A percentile compares a stretch with the other conserved stretches of the same genome.
Conservation (phyloP, 2,113 vertebrate species). For the Hemichromis elongatus region DNA sequence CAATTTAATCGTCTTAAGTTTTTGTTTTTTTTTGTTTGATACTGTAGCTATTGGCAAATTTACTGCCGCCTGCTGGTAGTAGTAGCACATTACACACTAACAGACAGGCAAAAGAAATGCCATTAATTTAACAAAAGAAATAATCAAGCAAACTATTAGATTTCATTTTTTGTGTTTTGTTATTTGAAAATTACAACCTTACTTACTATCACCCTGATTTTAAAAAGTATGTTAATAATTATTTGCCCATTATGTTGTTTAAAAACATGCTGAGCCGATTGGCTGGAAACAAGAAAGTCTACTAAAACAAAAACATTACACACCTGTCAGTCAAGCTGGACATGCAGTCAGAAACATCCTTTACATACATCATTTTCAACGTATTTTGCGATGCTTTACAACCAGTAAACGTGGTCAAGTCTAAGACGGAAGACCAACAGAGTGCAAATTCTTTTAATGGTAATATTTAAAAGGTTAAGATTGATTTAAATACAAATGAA, state of each 20-base stretch:
- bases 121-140: not conserved
- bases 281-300: not conserved
- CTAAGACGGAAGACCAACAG: not conserved
- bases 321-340: not conserved
- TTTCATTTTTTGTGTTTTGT: not conserved
- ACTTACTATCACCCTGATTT: no score
- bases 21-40: not conserved
- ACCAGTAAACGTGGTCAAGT: not conserved
- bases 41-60: not conserved
- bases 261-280: not conserved
- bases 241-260: no score
- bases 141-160: not conserved
- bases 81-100: not conserved
- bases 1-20: not conserved
- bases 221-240: no score
- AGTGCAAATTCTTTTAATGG: not conserved
- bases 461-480: not conserved
- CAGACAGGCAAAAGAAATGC: not conserved
- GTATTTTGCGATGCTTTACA: not conserved
- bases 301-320: not conserved
- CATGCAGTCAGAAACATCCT: not conserved
- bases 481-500: not conserved
- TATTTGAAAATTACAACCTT: not conserved
- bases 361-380: not conserved
- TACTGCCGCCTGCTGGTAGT: not conserved